phyloP scores from a whole-genome alignment of 2,888 invertebrate species.

The Brachypalpus laphriformis region DNA sequence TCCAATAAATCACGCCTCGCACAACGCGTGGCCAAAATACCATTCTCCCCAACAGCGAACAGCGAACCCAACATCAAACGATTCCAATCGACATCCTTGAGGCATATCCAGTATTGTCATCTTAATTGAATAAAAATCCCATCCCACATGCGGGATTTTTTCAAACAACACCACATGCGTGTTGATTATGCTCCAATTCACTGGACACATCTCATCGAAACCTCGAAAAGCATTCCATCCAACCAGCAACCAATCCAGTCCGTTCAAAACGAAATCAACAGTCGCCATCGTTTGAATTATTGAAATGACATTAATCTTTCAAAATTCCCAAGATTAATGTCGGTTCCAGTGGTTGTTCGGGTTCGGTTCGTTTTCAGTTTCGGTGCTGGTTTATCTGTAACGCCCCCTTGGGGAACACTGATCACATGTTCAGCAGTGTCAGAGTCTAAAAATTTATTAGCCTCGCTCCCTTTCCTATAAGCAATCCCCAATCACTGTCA shows the following conservation, averaged over 20 bases:
- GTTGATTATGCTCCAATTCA: slow-evolving; percentile 43
- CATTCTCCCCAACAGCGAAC: background rate
- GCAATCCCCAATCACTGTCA: slow-evolving; percentile 28
- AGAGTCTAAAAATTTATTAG: slow-evolving; percentile 1
- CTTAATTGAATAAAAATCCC: background rate
- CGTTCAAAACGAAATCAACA: background rate
- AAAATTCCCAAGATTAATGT: slow-evolving; percentile 52
- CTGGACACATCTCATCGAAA: slow-evolving; percentile 5
- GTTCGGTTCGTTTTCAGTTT: background rate
- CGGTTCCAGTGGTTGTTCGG: background rate
- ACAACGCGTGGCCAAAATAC: background rate
- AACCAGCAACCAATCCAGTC: background rate
- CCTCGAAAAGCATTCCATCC: too few relatives aligned
- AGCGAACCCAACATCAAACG: background rate
- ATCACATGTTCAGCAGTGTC: slow-evolving; percentile 20
- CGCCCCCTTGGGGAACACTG: slow-evolving; percentile 42
- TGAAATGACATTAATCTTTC: slow-evolving; percentile 61
- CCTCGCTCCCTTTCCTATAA: background rate
- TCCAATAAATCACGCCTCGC: background rate
- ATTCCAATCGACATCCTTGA: background rate
- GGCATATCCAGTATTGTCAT: background rate
- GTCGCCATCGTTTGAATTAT: slow-evolving; percentile 39
- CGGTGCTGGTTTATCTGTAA: slow-evolving; percentile 28
- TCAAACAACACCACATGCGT: slow-evolving; percentile 33
- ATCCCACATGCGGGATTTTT: background rate